A percentile compares a stretch with the other conserved stretches of the same genome.
Conservation (phyloP, 2,113 vertebrate species). For the Aspiorhynchus laticeps region DNA sequence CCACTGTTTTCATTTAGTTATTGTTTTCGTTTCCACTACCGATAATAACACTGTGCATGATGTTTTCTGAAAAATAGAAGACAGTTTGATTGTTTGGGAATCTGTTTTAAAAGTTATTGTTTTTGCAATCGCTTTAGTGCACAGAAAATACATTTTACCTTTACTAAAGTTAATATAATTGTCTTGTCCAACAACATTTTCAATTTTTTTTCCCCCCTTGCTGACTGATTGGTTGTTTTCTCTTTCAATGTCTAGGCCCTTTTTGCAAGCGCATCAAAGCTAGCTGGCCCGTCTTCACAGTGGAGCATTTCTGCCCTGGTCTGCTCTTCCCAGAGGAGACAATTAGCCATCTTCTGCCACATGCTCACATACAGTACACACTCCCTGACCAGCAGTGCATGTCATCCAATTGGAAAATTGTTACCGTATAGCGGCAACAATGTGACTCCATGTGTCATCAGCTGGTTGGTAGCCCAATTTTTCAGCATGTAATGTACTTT, state of each 20-base stretch:
- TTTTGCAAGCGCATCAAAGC: conserved; percentile 47
- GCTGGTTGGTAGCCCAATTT: conserved; percentile 21
- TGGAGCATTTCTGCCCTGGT: conserved; percentile 37
- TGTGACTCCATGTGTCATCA: conserved; percentile 42
- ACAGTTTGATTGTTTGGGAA: background rate
- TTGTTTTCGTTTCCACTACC: background rate
- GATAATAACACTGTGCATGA: background rate
- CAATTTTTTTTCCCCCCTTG: background rate
- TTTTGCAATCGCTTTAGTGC: background rate
- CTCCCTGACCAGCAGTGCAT: conserved; percentile 9
- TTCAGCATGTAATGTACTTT: conserved; percentile 20
- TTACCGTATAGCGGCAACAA: conserved; percentile 31
- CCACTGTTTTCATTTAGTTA: background rate
- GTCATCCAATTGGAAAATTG: conserved; percentile 38
- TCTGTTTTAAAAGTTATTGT: background rate
- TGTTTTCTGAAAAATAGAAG: background rate
- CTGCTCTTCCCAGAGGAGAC: conserved; percentile 44
- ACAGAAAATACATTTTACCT: background rate
- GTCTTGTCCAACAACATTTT: conserved; percentile 2
- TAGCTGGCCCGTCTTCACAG: conserved; percentile 1
- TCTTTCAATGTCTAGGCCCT: conserved; percentile 8
- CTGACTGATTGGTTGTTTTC: conserved; percentile 24
- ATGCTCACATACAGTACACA: conserved; percentile 49
- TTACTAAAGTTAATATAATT: background rate
- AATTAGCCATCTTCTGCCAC: conserved; percentile 49